phyloP scores from a whole-genome alignment of 2,888 invertebrate species.

The Mamestra brassicae region DNA sequence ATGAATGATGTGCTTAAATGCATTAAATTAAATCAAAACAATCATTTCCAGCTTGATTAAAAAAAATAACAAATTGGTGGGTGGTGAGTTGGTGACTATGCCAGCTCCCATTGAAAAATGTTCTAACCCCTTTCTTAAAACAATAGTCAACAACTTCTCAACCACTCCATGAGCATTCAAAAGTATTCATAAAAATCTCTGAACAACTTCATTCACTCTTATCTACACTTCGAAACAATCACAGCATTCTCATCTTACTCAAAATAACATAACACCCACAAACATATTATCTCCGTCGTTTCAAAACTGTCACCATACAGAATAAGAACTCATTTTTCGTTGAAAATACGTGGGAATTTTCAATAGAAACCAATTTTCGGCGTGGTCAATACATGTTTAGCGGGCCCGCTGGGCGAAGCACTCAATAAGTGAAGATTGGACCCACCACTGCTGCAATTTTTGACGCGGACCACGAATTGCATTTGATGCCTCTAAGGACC shows the following conservation, averaged over 20 bases:
- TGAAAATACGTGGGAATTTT: conserved; percentile 65
- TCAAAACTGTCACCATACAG: conserved; percentile 47
- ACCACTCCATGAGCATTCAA: not conserved
- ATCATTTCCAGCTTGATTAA: too few relatives aligned
- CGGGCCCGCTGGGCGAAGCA: conserved; percentile 62
- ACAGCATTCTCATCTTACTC: not conserved
- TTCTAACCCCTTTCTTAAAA: not conserved
- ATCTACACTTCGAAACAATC: not conserved
- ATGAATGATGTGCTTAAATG: too few relatives aligned
- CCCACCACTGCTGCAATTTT: conserved; percentile 77
- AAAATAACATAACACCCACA: conserved; percentile 28
- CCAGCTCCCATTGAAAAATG: too few relatives aligned
- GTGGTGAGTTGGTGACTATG: too few relatives aligned
- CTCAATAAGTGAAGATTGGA: conserved; percentile 79
- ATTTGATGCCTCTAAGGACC: conserved; percentile 77
- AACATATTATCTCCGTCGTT: conserved; percentile 33
- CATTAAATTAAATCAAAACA: too few relatives aligned
- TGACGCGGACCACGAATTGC: conserved; percentile 81
- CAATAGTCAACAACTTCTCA: not conserved
- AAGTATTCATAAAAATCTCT: not conserved
- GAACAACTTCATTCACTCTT: conserved; percentile 6
- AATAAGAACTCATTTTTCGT: conserved; percentile 56
- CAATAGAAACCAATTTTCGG: conserved; percentile 76
- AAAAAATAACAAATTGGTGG: too few relatives aligned
- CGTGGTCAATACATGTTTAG: conserved; percentile 74